A percentile compares a stretch with the other conserved stretches of the same genome.
phyloP scores from a whole-genome alignment of 2,797 vertebrate genomes.

The Lindbergichthys nudifrons region DNA sequence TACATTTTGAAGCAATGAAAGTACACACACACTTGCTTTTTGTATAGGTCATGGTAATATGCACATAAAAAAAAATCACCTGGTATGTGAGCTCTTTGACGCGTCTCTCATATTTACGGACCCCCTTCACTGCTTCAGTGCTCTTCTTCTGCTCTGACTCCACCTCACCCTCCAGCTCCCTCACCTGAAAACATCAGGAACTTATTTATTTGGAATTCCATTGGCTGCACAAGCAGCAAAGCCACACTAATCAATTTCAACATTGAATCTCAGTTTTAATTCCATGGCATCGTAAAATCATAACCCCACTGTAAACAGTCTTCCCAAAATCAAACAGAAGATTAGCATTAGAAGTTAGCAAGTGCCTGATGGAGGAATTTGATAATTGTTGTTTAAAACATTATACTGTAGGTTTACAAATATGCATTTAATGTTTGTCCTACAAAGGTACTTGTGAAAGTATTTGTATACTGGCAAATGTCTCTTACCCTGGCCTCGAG shows the following conservation, averaged over 20 bases:
- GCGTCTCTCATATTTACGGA: constrained; percentile 83
- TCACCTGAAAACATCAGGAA: constrained; percentile 54
- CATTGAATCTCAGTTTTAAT: background rate
- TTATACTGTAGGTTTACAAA: background rate
- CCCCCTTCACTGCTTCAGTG: constrained; percentile 79
- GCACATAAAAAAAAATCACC: constrained; percentile 51
- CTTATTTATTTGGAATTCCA: background rate
- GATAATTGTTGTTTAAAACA: background rate
- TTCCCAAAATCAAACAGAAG: background rate
- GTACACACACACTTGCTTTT: background rate
- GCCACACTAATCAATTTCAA: background rate
- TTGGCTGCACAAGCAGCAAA: background rate
- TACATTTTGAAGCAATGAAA: background rate
- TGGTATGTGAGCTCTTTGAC: constrained; percentile 85
- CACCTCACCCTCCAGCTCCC: constrained; percentile 78
- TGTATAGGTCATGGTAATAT: background rate
- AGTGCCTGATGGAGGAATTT: background rate
- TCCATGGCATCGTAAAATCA: background rate
- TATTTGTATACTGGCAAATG: background rate
- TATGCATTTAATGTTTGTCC: background rate
- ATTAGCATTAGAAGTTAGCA: too few relatives aligned
- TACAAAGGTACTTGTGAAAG: background rate
- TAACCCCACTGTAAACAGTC: background rate
- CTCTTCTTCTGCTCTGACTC: constrained; percentile 80
- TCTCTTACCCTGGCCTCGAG: constrained; percentile 86